Conservation (phyloP, 2,888 invertebrate genomes). For the Octonoba sinensis region DNA sequence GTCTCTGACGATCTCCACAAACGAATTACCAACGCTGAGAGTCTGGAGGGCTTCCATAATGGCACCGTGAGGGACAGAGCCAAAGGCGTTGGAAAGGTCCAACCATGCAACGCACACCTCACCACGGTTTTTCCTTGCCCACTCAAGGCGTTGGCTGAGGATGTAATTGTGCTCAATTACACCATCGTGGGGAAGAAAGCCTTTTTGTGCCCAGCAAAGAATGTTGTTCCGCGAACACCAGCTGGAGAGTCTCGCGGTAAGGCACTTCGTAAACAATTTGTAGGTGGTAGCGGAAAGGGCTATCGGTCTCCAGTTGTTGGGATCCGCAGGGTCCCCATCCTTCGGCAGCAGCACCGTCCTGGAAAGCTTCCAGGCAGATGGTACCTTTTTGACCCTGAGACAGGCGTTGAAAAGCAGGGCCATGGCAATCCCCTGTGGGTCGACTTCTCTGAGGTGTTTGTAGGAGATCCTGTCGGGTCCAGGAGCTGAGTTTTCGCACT, state of each 20-base stretch:
- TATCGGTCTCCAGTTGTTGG: slow-evolving; percentile 67
- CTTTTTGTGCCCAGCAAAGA: slow-evolving; percentile 69
- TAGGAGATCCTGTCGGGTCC: not conserved
- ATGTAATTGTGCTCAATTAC: slow-evolving; percentile 61
- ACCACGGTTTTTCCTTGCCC: too few relatives aligned
- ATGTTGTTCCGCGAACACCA: slow-evolving; percentile 61
- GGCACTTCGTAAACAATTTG: slow-evolving; percentile 62
- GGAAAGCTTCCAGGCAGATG: not conserved
- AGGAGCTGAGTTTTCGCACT: not conserved
- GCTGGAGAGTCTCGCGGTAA: slow-evolving; percentile 55
- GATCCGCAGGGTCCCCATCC: not conserved
- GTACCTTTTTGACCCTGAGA: not conserved
- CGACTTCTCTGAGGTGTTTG: not conserved
- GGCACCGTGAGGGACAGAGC: too few relatives aligned
- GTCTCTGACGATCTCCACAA: too few relatives aligned
- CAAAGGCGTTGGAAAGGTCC: too few relatives aligned
- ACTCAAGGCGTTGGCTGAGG: slow-evolving; percentile 41
- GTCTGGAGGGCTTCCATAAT: too few relatives aligned
- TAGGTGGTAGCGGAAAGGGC: slow-evolving; percentile 62
- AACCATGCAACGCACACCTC: too few relatives aligned
- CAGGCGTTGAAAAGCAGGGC: not conserved
- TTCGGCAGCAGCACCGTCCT: not conserved
- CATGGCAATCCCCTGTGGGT: not conserved
- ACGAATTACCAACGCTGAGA: too few relatives aligned
- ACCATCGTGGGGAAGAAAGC: slow-evolving; percentile 69